These are phyloP conservation scores for Mesochorus sp. DNA, from an alignment of 2,888 invertebrate species.

Conservation along the genomic window DNA sequence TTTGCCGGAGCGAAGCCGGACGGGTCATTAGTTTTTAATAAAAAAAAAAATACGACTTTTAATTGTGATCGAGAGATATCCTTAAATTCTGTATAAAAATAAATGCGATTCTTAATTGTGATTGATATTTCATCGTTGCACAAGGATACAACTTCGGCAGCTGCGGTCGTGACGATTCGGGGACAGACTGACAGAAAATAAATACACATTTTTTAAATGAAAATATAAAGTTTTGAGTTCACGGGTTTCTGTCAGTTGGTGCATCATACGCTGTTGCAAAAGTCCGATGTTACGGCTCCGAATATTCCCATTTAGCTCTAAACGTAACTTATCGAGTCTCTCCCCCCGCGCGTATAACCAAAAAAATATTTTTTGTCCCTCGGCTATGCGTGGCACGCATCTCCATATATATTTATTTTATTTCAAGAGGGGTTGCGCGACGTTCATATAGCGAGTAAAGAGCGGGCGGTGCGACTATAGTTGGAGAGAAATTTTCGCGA, in stretches of 20 bases:
- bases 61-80: too few species aligned
- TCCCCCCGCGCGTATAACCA: neutral
- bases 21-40: too few species aligned
- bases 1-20: too few species aligned
- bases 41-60: too few species aligned
- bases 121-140: too few species aligned
- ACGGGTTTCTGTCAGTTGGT: neutral
- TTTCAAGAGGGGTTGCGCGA: slow-evolving; percentile 26
- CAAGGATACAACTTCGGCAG: too few species aligned
- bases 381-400: neutral
- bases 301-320: slow-evolving; percentile 35
- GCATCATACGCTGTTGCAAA: slow-evolving; percentile 35
- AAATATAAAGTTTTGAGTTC: slow-evolving; percentile 1
- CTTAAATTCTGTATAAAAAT: too few species aligned
- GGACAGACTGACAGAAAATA: too few species aligned
- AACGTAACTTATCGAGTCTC: slow-evolving; percentile 41
- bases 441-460: slow-evolving; percentile 10
- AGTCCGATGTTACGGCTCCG: slow-evolving; percentile 5
- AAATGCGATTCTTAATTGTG: too few species aligned
- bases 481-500: slow-evolving; percentile 16
- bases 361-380: neutral
- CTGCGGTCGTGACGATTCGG: too few species aligned
- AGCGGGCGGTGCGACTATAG: neutral
- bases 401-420: slow-evolving; percentile 33
- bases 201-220: too few species aligned